phyloP scores from a whole-genome alignment of 2,113 vertebrate species.

The Megaceryle maxima region DNA sequence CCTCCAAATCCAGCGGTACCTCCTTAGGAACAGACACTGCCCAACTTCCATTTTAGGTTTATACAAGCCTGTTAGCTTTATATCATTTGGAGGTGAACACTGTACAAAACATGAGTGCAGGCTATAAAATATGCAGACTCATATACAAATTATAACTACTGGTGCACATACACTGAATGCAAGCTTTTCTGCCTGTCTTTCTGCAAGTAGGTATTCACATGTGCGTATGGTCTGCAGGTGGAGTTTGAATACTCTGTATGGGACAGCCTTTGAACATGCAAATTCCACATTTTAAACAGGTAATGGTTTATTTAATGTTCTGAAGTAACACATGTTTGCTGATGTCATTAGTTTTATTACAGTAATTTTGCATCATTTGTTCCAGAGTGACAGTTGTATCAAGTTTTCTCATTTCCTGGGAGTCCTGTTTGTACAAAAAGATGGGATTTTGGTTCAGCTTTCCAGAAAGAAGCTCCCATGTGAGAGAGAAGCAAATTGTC shows the following conservation, averaged over 20 bases:
- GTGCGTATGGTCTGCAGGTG: background rate
- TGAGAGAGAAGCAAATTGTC: background rate
- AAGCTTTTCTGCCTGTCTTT: background rate
- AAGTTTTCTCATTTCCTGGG: background rate
- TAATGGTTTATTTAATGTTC: slow-evolving; percentile 18
- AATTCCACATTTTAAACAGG: slow-evolving; percentile 1
- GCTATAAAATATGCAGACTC: background rate
- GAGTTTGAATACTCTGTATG: background rate
- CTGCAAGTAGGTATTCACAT: background rate
- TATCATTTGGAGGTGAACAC: background rate
- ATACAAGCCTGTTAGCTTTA: background rate
- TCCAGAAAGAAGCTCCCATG: background rate
- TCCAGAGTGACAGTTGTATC: background rate
- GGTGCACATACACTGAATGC: background rate
- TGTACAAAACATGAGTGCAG: background rate
- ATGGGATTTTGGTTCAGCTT: background rate
- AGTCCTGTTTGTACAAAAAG: background rate
- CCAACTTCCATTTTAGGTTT: background rate
- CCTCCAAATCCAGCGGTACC: background rate
- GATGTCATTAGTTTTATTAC: background rate
- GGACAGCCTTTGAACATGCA: background rate
- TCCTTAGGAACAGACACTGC: background rate
- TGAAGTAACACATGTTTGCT: background rate
- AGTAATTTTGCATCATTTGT: background rate
- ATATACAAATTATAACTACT: background rate